phyloP scores from a whole-genome alignment of 1,140 invertebrate species.

The Scylla paramamosain region DNA sequence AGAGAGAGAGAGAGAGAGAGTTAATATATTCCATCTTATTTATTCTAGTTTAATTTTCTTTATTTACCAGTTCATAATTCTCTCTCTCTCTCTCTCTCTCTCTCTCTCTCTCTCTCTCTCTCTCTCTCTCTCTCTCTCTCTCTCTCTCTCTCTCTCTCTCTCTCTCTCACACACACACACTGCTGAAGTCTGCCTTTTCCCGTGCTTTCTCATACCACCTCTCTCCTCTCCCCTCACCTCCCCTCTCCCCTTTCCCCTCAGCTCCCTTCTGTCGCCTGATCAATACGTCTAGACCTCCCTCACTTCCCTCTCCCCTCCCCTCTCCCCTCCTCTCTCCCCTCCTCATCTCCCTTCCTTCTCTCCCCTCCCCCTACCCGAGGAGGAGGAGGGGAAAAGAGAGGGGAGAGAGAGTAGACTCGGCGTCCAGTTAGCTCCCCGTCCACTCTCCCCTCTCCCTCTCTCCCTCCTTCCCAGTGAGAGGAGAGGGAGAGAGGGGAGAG shows the following conservation, averaged over 20 bases:
- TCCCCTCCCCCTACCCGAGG: not conserved
- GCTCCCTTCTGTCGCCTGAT: too few species aligned
- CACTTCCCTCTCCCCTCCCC: not conserved
- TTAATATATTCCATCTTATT: not conserved
- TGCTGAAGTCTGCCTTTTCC: not conserved
- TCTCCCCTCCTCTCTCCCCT: not conserved
- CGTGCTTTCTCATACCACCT: not conserved
- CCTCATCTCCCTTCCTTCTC: not conserved
- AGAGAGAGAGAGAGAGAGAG: too few species aligned
- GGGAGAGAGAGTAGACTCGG: not conserved
- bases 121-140: constrained; percentile 7
- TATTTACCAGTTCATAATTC: not conserved
- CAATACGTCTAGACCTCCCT: not conserved
- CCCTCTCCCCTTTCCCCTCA: too few species aligned
- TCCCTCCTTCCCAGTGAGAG: not conserved
- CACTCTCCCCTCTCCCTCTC: too few species aligned
- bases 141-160: not conserved
- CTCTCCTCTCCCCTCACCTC: not conserved
- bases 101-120: constrained; percentile 39
- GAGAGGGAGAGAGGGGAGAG: not conserved
- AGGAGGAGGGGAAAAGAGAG: not conserved
- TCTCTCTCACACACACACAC: not conserved
- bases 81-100: constrained; percentile 39
- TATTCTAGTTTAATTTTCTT: not conserved
- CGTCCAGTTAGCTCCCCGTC: too few species aligned